These are phyloP conservation scores for Eulithis prunata DNA, from an alignment of 2,888 invertebrate species.

Conservation along the genomic window DNA sequence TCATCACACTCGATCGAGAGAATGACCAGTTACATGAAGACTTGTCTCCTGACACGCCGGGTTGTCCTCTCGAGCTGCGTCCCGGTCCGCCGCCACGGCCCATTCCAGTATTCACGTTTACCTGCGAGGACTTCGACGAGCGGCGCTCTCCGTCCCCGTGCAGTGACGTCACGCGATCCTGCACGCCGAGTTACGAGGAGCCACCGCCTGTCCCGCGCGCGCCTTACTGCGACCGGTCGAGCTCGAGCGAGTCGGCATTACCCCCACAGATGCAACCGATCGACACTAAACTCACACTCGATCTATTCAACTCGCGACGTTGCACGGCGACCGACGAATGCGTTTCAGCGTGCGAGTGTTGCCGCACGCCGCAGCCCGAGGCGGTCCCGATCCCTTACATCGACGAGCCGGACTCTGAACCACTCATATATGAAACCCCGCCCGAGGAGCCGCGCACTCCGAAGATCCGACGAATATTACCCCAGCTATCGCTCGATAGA, in stretches of 20 bases:
- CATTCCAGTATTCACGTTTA: slow-evolving; percentile 77
- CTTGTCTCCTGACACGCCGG: slow-evolving; percentile 71
- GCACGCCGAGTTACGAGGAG: slow-evolving; percentile 43
- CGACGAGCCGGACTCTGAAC: slow-evolving; percentile 76
- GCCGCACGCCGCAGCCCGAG: slow-evolving; percentile 77
- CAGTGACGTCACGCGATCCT: slow-evolving; percentile 37
- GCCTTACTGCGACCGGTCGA: slow-evolving; percentile 61
- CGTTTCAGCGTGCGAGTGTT: slow-evolving; percentile 77
- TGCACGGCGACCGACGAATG: slow-evolving; percentile 74
- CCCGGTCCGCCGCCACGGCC: slow-evolving; percentile 55
- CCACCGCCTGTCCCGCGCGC: slow-evolving; percentile 62
- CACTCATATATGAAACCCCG: slow-evolving; percentile 72
- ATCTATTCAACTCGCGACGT: slow-evolving; percentile 66
- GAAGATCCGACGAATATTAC: slow-evolving; percentile 74
- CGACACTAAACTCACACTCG: slow-evolving; percentile 69
- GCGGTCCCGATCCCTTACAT: slow-evolving; percentile 74
- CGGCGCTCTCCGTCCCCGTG: slow-evolving; percentile 26
- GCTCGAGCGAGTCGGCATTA: slow-evolving; percentile 67
- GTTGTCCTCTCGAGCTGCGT: slow-evolving; percentile 65
- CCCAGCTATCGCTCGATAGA: slow-evolving; percentile 71
- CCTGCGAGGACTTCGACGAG: slow-evolving; percentile 75
- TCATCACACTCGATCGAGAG: slow-evolving; percentile 73
- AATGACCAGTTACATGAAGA: slow-evolving; percentile 72
- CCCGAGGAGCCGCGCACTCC: slow-evolving; percentile 66
- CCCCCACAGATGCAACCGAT: slow-evolving; percentile 77